Percentiles rank a stretch among this genome's conserved stretches.
phyloP scores from a whole-genome alignment of 2,113 vertebrate genomes.

The Erinaceus europaeus region DNA sequence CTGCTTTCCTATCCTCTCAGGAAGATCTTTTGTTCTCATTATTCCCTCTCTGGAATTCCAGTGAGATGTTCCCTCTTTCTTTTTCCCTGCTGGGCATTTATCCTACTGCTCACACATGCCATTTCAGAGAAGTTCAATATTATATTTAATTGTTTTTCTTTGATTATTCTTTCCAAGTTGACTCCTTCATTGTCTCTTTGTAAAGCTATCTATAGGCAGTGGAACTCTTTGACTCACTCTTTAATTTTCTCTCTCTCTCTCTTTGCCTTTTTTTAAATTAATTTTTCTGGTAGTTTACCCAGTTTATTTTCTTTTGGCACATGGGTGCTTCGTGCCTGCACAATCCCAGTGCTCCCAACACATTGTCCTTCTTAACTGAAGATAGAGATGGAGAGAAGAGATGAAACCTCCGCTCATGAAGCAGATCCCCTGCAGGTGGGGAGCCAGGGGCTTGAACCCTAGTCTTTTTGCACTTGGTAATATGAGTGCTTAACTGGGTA shows the following conservation, averaged over 20 bases:
- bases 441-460: no score
- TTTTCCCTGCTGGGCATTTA: background rate
- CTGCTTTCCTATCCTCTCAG: background rate
- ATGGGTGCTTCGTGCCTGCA: no score
- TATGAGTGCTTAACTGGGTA: no score
- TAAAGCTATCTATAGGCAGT: background rate
- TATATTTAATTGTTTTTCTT: background rate
- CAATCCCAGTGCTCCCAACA: no score
- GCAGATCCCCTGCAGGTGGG: no score
- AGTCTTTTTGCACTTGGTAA: no score
- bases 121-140: background rate
- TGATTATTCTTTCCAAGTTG: background rate
- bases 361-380: background rate
- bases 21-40: background rate
- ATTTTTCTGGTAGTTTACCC: background rate
- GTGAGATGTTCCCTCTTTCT: background rate
- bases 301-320: background rate
- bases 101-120: background rate
- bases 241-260: background rate
- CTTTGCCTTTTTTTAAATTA: background rate
- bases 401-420: background rate
- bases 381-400: background rate
- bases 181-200: background rate
- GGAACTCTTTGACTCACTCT: background rate
- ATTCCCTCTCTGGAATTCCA: background rate